Conservation (phyloP, 2,888 invertebrate genomes). For the Branchipolynoe longqiensis region DNA sequence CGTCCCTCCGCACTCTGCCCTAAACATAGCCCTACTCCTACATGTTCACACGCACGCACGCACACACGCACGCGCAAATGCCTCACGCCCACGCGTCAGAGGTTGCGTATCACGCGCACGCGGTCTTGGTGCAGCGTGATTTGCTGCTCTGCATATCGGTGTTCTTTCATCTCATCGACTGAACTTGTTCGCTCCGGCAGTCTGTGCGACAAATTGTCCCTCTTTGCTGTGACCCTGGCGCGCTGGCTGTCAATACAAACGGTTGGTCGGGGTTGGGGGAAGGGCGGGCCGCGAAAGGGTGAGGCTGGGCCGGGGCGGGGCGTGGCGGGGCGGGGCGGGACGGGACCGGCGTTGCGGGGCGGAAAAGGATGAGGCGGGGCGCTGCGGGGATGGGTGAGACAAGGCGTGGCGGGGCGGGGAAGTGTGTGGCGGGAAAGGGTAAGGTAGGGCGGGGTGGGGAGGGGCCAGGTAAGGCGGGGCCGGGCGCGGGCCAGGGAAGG, state of each 20-base stretch:
- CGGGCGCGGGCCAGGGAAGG: neutral
- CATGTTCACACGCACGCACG: neutral
- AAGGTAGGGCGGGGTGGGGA: neutral
- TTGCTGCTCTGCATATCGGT: slow-evolving; percentile 34
- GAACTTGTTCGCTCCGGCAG: neutral
- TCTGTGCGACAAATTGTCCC: slow-evolving; percentile 18
- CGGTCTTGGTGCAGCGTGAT: neutral
- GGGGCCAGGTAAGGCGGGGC: neutral
- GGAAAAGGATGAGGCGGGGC: neutral
- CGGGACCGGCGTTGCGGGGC: neutral
- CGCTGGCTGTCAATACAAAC: neutral
- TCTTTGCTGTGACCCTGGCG: neutral
- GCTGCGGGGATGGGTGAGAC: neutral
- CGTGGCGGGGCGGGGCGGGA: slow-evolving; percentile 3
- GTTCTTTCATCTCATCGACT: slow-evolving; percentile 45
- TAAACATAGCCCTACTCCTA: neutral
- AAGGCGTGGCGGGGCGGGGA: neutral
- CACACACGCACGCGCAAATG: neutral
- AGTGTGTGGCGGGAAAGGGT: neutral
- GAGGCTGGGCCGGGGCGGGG: slow-evolving; percentile 7
- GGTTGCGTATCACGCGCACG: neutral
- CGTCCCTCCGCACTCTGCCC: too few relatives aligned
- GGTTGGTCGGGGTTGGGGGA: neutral
- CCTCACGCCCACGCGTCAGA: neutral
- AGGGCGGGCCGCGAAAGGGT: neutral